Evolutionary conservation across 2,888 invertebrate genomes (phyloP), one percentile per base, ranked within the genome.

Genomic region (Aphodius granarius): DNA sequence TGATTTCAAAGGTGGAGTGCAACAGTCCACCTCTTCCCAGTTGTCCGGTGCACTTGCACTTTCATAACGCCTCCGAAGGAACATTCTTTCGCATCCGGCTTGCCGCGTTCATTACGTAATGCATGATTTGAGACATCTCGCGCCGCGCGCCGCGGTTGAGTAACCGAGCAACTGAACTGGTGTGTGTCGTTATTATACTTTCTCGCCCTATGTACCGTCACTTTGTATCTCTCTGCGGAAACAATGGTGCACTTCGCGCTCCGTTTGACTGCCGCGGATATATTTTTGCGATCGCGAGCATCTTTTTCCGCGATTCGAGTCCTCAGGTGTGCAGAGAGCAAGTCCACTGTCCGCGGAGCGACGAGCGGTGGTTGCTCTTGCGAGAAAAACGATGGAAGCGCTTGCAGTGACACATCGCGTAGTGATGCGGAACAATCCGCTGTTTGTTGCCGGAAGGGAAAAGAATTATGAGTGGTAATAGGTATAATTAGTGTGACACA

Each of bases 321-420:
- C 20, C 21, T 22, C 68, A 22, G 68, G 21, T 20, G 68, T 21
- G 68, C 22, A 21, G 21, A 68, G 22, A 19, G 43, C 43, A 68
- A 21, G 20, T 19, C 68, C 21, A 19, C 19, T 20, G 68, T 21
- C 20, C n/a, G 68, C 20, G 19, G 13, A 20, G 68, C n/a, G 68
- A 68, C 68, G 65, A 18, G 65, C 19, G 18, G 65, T 68, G 68
- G n/a, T 68, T 68, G 21, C 68, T 68, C 68, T 68, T 68, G 68
- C 68, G 68, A 68, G 68, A 68, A 68, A 22, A 68, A n/a, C 68
- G 43, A 43, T n/a, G 68, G 21, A 19, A 6, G n/a, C 21, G 19
- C 68, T 20, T 68, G 9, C 68, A 68, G 68, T 68, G 68, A 68
- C 68, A 68, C 68, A 21, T 21, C 20, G 21, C n/a, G 68, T 20